These are phyloP conservation scores for Eupeodes luniger DNA, from an alignment of 2,888 invertebrate genomes.

Conservation along the genomic window DNA sequence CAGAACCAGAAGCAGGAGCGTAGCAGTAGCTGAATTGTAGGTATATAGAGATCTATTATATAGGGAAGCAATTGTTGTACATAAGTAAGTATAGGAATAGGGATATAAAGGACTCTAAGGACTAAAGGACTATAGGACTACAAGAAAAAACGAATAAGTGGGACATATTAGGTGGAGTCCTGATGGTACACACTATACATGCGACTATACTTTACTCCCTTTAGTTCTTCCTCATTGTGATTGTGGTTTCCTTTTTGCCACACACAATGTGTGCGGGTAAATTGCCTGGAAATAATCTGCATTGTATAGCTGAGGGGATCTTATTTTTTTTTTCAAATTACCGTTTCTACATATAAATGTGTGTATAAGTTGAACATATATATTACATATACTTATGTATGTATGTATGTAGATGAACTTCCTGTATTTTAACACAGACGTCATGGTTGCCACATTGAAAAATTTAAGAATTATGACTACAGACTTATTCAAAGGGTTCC, in stretches of 20 bases:
- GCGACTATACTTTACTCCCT: neutral
- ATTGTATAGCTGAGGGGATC: constrained; percentile 60
- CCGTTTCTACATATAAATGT: neutral
- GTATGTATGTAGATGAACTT: constrained; percentile 12
- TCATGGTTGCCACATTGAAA: neutral
- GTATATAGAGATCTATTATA: constrained; percentile 2
- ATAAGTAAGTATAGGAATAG: neutral
- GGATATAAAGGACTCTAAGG: neutral
- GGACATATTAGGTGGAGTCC: constrained; percentile 7
- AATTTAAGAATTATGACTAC: neutral
- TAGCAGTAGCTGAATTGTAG: constrained; percentile 3
- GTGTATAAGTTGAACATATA: too few species aligned
- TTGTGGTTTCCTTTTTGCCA: constrained; percentile 61
- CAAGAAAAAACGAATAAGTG: constrained; percentile 11
- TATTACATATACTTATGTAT: too few species aligned
- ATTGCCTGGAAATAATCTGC: constrained; percentile 76
- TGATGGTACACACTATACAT: constrained; percentile 7
- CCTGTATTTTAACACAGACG: neutral
- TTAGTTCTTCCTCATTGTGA: constrained; percentile 65
- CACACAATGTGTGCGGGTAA: constrained; percentile 67
- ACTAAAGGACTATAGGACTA: neutral
- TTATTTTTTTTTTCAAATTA: constrained; percentile 35
- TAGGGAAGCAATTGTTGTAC: neutral
- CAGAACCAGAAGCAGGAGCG: constrained; percentile 26
- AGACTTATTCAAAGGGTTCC: too few species aligned